phyloP scores from a whole-genome alignment of 2,888 invertebrate genomes.

The Nomada fabriciana region DNA sequence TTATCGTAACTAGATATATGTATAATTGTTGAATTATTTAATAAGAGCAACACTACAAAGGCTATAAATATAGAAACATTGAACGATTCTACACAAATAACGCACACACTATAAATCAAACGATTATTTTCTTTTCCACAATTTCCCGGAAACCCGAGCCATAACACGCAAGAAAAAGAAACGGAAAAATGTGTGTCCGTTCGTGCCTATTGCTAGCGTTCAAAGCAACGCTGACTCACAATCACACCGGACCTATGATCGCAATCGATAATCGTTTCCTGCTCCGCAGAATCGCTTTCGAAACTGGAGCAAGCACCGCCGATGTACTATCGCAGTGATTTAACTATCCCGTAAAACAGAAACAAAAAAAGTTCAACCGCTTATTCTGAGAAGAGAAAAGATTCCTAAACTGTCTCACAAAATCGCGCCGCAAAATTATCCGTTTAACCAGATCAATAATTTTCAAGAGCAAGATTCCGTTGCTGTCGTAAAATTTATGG shows the following conservation, averaged over 20 bases:
- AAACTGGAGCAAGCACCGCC: conserved; percentile 49
- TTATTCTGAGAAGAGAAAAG: neutral
- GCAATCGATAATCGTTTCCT: conserved; percentile 56
- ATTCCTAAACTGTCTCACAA: neutral
- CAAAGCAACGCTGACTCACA: conserved; percentile 35
- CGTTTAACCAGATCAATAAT: conserved; percentile 27
- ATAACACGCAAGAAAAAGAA: neutral
- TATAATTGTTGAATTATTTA: no score
- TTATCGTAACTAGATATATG: no score
- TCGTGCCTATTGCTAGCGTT: conserved; percentile 12
- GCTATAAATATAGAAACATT: neutral
- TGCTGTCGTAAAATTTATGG: neutral
- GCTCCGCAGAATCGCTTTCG: conserved; percentile 40
- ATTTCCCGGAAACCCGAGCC: neutral
- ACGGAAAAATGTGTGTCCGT: neutral
- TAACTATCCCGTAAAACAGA: conserved; percentile 1
- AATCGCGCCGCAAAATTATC: conserved; percentile 18
- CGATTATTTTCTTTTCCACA: neutral
- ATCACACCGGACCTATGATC: conserved; percentile 43
- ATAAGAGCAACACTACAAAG: no score
- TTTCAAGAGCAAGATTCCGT: neutral
- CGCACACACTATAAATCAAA: neutral
- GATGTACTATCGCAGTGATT: conserved; percentile 29
- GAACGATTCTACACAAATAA: neutral
- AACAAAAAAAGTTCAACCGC: neutral